Conservation (phyloP, 2,888 invertebrate genomes). For the Orthosia incerta region DNA sequence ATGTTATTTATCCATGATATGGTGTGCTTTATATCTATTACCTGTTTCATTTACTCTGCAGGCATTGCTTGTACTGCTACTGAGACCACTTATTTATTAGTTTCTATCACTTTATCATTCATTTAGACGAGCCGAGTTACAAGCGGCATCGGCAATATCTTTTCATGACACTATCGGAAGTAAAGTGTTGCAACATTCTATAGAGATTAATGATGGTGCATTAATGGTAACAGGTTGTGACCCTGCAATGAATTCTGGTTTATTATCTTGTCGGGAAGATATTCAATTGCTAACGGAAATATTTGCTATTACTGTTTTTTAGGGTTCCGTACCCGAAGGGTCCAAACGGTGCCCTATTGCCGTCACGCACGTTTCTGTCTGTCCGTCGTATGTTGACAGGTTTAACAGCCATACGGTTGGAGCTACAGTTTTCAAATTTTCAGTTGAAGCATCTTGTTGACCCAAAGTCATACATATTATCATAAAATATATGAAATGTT, state of each 20-base stretch:
- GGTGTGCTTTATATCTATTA: background rate
- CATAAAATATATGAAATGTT: too few relatives aligned
- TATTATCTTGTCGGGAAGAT: slow-evolving; percentile 8
- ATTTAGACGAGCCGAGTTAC: slow-evolving; percentile 17
- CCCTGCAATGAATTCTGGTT: slow-evolving; percentile 24
- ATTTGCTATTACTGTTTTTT: background rate
- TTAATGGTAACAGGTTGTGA: slow-evolving; percentile 18
- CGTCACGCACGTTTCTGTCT: too few relatives aligned
- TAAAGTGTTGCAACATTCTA: slow-evolving; percentile 34
- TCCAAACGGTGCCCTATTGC: too few relatives aligned
- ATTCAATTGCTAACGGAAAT: slow-evolving; percentile 6
- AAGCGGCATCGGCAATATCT: slow-evolving; percentile 27
- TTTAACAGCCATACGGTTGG: too few relatives aligned
- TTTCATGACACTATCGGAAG: slow-evolving; percentile 33
- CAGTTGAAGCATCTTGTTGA: too few relatives aligned
- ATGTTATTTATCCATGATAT: too few relatives aligned
- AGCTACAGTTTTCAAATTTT: too few relatives aligned
- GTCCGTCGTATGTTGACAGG: too few relatives aligned
- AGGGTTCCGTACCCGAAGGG: too few relatives aligned
- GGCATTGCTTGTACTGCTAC: background rate
- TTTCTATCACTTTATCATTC: slow-evolving; percentile 35
- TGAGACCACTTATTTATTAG: slow-evolving; percentile 19
- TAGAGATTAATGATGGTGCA: slow-evolving; percentile 25
- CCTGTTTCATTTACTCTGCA: background rate
- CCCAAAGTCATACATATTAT: too few relatives aligned